Evolutionary conservation across 2,113 vertebrate species (phyloP).

Genomic region (Poeciliopsis occidentalis): DNA sequence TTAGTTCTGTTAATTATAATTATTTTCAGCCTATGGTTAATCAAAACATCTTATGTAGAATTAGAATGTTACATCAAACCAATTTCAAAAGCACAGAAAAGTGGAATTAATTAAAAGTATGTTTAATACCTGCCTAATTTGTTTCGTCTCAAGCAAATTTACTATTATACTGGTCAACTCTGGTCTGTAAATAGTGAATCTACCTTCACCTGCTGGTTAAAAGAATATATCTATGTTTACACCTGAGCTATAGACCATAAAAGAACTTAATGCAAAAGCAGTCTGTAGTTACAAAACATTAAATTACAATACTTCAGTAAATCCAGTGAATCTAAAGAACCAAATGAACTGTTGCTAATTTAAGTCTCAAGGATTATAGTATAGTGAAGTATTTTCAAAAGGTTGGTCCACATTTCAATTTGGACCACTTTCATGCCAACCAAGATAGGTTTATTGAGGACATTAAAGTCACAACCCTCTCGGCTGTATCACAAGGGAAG

Average conservation of each 20-base stretch:
- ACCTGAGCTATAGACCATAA: background rate
- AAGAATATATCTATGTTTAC: background rate
- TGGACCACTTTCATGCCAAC: background rate
- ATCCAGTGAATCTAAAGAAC: background rate
- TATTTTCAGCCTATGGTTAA: background rate
- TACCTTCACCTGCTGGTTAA: slow-evolving; percentile 48
- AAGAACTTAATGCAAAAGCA: background rate
- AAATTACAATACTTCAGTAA: background rate
- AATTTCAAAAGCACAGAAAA: background rate
- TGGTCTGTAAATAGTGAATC: background rate
- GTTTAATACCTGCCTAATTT: background rate
- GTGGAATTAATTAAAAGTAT: background rate
- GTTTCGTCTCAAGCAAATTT: background rate
- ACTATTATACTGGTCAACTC: background rate
- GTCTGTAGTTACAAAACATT: background rate
- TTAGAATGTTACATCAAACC: background rate
- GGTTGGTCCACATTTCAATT: background rate
- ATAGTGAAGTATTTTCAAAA: no score
- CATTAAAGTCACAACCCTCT: background rate
- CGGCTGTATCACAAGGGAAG: background rate
- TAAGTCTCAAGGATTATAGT: background rate
- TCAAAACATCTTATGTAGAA: background rate
- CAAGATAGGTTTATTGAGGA: background rate
- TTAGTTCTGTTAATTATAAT: background rate
- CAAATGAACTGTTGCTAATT: background rate